A percentile compares a stretch with the other conserved stretches of the same genome.
Evolutionary conservation across 2,797 vertebrate genomes (phyloP).

Genomic region (Rhinella marina): DNA sequence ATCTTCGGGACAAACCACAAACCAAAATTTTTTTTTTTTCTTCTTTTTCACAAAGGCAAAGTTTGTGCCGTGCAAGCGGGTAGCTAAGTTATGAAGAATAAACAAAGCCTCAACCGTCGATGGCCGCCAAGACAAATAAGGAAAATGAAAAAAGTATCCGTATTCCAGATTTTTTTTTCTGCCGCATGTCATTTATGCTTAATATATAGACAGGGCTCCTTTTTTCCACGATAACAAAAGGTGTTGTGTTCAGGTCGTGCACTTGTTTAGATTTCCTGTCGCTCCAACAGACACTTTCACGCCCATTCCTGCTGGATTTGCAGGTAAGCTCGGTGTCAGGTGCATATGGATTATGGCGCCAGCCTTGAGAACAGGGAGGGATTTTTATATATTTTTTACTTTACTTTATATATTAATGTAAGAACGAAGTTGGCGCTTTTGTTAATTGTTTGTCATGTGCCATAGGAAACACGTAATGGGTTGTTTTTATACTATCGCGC

Average conservation of each 20-base stretch:
- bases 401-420: not conserved
- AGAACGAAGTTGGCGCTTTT: not conserved
- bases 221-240: slow-evolving; percentile 58
- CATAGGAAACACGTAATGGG: not conserved
- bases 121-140: slow-evolving; percentile 56
- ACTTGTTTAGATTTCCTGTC: slow-evolving; percentile 57
- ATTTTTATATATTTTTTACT: too few relatives aligned
- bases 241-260: slow-evolving; percentile 52
- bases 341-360: slow-evolving; percentile 23
- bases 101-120: slow-evolving; percentile 36
- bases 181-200: slow-evolving; percentile 53
- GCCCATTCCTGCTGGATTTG: slow-evolving; percentile 39
- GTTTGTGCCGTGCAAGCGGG: slow-evolving; percentile 44
- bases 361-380: not conserved
- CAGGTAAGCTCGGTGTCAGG: slow-evolving; percentile 43
- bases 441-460: not conserved
- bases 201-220: slow-evolving; percentile 48
- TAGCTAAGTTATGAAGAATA: slow-evolving; percentile 46
- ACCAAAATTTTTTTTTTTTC: not conserved
- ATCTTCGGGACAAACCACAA: slow-evolving; percentile 38
- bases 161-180: slow-evolving; percentile 51
- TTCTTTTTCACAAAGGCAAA: slow-evolving; percentile 22
- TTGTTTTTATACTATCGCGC: not conserved
- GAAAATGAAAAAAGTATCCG: slow-evolving; percentile 38
- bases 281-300: slow-evolving; percentile 18